phyloP scores from a whole-genome alignment of 2,888 invertebrate genomes.

The Rosalia funebris region DNA sequence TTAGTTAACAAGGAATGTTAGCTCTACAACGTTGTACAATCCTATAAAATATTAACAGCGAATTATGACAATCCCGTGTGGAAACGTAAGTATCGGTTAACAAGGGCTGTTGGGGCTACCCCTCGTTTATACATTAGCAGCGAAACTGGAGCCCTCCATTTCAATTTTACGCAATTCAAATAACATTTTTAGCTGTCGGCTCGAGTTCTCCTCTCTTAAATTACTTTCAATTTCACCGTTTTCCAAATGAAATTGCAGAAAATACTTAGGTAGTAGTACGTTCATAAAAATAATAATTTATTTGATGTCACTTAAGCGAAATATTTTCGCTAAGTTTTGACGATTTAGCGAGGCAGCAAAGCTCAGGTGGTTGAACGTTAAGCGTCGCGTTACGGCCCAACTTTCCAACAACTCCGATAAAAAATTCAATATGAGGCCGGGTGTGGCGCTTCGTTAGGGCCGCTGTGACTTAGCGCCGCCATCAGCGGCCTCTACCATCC shows the following conservation, averaged over 20 bases:
- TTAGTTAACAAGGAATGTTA: no score
- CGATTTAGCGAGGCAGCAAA: constrained; percentile 41
- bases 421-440: constrained; percentile 48
- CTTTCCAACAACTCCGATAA: constrained; percentile 46
- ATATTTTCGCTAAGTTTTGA: constrained; percentile 38
- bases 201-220: not conserved
- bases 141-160: not conserved
- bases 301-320: constrained; percentile 35
- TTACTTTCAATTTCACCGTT: constrained; percentile 30
- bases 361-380: constrained; percentile 49
- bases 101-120: no score
- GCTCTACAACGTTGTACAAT: no score
- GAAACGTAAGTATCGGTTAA: no score
- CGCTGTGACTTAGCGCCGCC: constrained; percentile 42
- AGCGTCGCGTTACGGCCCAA: constrained; percentile 41
- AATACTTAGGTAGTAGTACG: constrained; percentile 22
- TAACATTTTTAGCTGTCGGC: not conserved
- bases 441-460: constrained; percentile 44
- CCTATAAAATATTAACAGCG: no score
- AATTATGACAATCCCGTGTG: no score
- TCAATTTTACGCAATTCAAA: not conserved
- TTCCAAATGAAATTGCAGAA: constrained; percentile 29
- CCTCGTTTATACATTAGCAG: no score
- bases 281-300: constrained; percentile 37
- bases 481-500: constrained; percentile 20